Evolutionary conservation across 2,113 vertebrate species (phyloP).

Genomic region (Phalacrocorax carbo): DNA sequence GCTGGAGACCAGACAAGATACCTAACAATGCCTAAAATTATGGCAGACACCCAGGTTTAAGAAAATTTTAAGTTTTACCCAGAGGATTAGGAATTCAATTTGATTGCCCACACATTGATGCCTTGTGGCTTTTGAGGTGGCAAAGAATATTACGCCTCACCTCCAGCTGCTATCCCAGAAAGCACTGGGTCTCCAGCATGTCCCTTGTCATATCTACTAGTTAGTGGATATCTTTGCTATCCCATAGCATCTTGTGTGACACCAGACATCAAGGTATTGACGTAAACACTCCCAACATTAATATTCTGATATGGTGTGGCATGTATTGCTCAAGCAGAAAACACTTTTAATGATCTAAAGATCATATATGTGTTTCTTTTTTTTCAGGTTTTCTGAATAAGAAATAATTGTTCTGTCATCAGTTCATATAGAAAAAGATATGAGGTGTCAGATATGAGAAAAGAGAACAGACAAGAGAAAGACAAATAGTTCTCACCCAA

Average conservation of each 20-base stretch:
- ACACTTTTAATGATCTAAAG: neutral
- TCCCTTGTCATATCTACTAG: neutral
- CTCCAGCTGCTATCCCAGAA: neutral
- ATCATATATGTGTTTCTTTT: neutral
- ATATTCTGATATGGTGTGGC: neutral
- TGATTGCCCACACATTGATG: fast-evolving
- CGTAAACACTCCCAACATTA: neutral
- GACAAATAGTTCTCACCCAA: neutral
- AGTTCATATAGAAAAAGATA: neutral
- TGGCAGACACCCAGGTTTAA: neutral
- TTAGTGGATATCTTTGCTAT: neutral
- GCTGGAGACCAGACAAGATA: neutral
- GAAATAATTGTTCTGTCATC: neutral
- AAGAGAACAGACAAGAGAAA: neutral
- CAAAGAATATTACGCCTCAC: neutral
- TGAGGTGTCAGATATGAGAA: neutral
- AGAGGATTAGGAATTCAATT: neutral
- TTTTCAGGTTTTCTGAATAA: neutral
- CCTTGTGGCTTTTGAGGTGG: neutral
- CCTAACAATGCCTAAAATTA: neutral
- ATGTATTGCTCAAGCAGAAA: neutral
- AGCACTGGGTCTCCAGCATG: neutral
- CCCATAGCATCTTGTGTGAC: neutral
- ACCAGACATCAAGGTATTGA: neutral
- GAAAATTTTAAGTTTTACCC: neutral